These are phyloP conservation scores for Halcyon smyrnensis DNA, from an alignment of 2,797 vertebrate species.

Conservation along the genomic window DNA sequence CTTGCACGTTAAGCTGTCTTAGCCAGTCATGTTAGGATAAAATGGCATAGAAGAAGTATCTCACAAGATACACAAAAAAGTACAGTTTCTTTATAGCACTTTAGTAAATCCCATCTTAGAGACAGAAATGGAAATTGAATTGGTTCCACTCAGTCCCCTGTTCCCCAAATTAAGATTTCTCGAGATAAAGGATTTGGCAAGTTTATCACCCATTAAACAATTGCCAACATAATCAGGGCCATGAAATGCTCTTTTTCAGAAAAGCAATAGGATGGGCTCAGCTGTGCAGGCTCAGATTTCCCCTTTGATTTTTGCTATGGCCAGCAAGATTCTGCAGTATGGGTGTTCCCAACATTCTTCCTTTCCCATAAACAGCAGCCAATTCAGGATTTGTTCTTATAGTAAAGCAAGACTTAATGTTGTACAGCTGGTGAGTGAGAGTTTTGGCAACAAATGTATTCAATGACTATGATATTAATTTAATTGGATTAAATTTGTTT, in stretches of 20 bases:
- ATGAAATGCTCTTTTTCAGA: neutral
- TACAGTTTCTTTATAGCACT: neutral
- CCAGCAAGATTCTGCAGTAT: neutral
- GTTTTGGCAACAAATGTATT: neutral
- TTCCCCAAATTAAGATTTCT: neutral
- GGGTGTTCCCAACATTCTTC: neutral
- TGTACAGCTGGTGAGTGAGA: neutral
- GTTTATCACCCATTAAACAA: neutral
- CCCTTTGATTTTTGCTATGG: neutral
- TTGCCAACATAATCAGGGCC: neutral
- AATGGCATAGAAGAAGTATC: neutral
- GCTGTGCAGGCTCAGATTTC: neutral
- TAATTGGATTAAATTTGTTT: neutral
- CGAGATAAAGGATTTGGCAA: neutral
- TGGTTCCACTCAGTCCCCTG: neutral
- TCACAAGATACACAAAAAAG: neutral
- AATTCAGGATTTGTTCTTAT: neutral
- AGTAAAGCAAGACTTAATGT: neutral
- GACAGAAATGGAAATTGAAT: neutral
- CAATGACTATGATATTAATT: neutral
- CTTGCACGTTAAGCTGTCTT: neutral
- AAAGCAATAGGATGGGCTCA: neutral
- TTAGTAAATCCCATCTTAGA: neutral
- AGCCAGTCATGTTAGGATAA: neutral
- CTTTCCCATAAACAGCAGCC: neutral